A percentile compares a stretch with the other conserved stretches of the same genome.
Evolutionary conservation across 2,797 vertebrate species (phyloP).

Genomic region (Sebastiscus tertius): DNA sequence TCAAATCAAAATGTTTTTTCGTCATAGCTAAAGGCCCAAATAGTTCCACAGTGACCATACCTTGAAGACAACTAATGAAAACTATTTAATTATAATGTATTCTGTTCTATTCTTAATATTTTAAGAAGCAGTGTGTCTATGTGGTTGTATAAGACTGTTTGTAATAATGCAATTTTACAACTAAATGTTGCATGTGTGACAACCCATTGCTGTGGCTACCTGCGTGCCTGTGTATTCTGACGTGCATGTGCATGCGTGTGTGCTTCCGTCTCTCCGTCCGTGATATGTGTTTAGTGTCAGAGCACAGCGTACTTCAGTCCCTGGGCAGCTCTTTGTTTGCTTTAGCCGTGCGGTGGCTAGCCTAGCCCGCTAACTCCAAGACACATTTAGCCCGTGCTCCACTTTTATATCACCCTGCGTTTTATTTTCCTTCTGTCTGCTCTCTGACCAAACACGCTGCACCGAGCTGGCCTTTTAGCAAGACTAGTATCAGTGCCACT

Average conservation of each 20-base stretch:
- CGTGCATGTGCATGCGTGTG: neutral
- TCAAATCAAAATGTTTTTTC: neutral
- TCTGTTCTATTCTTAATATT: neutral
- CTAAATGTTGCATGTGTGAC: neutral
- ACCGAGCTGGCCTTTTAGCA: slow-evolving; percentile 62
- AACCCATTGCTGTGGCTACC: slow-evolving; percentile 16
- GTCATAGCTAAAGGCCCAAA: neutral
- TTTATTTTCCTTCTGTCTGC: slow-evolving; percentile 83
- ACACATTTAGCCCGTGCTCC: slow-evolving; percentile 82
- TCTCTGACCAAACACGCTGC: slow-evolving; percentile 59
- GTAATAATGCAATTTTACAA: neutral
- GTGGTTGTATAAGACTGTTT: neutral
- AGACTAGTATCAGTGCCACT: slow-evolving; percentile 58
- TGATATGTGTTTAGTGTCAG: slow-evolving; percentile 68
- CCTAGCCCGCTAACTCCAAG: slow-evolving; percentile 79
- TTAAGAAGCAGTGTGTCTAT: neutral
- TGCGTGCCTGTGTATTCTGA: neutral
- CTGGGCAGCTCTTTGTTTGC: slow-evolving; percentile 84
- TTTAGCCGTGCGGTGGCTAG: slow-evolving; percentile 82
- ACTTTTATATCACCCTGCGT: slow-evolving; percentile 82
- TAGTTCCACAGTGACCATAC: neutral
- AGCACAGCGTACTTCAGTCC: slow-evolving; percentile 69
- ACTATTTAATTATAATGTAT: neutral
- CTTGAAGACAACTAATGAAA: neutral
- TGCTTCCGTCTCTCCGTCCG: slow-evolving; percentile 19